A percentile compares a stretch with the other conserved stretches of the same genome.
Conservation (phyloP, 2,888 invertebrate genomes). For the Pollenia griseotomentosa region DNA sequence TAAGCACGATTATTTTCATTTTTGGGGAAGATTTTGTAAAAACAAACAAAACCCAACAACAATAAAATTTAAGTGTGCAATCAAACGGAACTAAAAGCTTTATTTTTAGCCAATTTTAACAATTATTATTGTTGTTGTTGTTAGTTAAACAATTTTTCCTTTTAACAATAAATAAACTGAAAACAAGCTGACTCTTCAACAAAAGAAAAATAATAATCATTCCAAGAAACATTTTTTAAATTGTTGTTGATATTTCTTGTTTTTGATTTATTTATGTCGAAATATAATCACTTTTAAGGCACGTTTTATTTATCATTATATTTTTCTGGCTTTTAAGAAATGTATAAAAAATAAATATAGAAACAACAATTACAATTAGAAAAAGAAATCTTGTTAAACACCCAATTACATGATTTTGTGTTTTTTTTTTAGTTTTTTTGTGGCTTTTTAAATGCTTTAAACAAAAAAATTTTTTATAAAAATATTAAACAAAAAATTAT, state of each 20-base stretch:
- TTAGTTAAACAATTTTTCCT: slow-evolving; percentile 1
- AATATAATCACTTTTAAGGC: slow-evolving; percentile 34
- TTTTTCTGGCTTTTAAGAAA: not conserved
- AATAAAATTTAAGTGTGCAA: slow-evolving; percentile 13
- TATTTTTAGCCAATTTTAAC: not conserved
- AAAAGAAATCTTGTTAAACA: slow-evolving; percentile 17
- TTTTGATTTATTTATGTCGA: slow-evolving; percentile 29
- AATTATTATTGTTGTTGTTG: not conserved
- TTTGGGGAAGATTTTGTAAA: slow-evolving; percentile 7
- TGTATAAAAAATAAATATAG: not conserved
- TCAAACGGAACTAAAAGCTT: slow-evolving; percentile 37
- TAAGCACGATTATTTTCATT: slow-evolving; percentile 22
- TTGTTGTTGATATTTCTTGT: not conserved
- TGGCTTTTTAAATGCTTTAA: slow-evolving; percentile 11
- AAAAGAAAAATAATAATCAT: slow-evolving; percentile 18
- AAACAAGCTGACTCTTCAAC: not conserved
- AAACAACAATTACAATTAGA: not conserved
- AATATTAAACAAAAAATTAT: not conserved
- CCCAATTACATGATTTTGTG: not conserved
- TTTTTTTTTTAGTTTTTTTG: not conserved
- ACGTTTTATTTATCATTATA: slow-evolving; percentile 32
- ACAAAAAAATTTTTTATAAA: not conserved
- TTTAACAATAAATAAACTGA: slow-evolving; percentile 1
- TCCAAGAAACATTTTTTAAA: slow-evolving; percentile 22
- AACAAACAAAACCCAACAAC: not conserved